Base-by-base conservation (phyloP, 2,113 vertebrate species). In the Megaceryle torquata region DNA sequence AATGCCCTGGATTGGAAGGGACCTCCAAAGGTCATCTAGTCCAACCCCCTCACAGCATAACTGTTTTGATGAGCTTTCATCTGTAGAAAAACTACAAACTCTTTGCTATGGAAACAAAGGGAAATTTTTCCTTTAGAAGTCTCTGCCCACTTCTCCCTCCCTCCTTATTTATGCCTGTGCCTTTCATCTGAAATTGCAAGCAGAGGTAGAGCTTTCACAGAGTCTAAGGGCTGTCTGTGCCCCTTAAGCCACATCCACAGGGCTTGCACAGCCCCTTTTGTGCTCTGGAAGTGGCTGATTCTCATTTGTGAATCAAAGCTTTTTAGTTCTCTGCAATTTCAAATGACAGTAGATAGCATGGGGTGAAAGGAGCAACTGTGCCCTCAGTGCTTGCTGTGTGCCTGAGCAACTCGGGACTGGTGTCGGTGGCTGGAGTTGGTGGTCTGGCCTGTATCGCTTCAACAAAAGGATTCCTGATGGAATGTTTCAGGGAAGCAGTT, bases 371-470 rank as follows among this genome's bases (percentile, higher is more conserved):
- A 80, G 15, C 0, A 0, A 69, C 28, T 17, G 35, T 41, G 54
- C 63, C n/a, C 24, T 46, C 69, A 8, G 4, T 0, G 1, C 18
- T 33, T 57, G 29, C 68, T 82, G 50, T 4, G 4, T 33, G 65
- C 35, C 22, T 0, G 0, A 56, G 56, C 10, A 28, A 15, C 19
- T 33, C 18, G 3, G 13, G 28, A 4, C 33, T 29, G 67, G 33
- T 63, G 68, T 39, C 2, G 1, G 56, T 37, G 84, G 59, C 54
- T 85, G 70, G n/a, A 51, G 21, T 39, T 0, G 1, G 56, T 80
- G 83, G 63, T 53, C 80, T 86, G 81, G 35, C 24, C 83, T 48
- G 15, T 53, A 13, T 39, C 3, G 2, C 54, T 84, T 65, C 81
- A 78, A 17, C 29, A 18, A n/a, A 39, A 67, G 39, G 39, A 39